A percentile compares a stretch with the other conserved stretches of the same genome.
Conservation (phyloP, 2,113 vertebrate genomes). For the Myanophis thanlyinensis region DNA sequence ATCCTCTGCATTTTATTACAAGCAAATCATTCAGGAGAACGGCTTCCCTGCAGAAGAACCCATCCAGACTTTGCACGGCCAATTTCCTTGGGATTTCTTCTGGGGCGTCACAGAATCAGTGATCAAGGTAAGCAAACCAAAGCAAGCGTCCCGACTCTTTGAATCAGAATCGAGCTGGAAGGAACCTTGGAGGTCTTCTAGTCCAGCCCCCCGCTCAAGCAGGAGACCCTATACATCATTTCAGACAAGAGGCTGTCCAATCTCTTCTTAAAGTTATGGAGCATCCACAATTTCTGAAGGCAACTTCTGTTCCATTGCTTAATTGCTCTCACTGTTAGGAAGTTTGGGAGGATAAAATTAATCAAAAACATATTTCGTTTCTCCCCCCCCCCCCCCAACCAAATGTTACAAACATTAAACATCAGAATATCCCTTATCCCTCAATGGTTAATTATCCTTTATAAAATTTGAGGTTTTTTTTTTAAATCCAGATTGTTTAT, state of each 20-base stretch:
- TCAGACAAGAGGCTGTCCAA: no score
- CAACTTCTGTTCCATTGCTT: no score
- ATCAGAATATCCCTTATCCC: not conserved
- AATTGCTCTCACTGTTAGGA: no score
- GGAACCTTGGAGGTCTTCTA: no score
- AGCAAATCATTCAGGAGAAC: constrained; percentile 77
- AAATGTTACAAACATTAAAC: not conserved
- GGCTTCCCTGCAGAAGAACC: constrained; percentile 78
- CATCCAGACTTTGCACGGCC: constrained; percentile 63
- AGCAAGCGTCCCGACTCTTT: not conserved
- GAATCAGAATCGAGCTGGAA: no score
- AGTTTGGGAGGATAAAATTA: not conserved
- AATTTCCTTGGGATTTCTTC: constrained; percentile 89
- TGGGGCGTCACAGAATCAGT: constrained; percentile 91
- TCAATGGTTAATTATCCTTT: not conserved
- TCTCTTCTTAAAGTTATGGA: no score
- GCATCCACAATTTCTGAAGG: no score
- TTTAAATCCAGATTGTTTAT: not conserved
- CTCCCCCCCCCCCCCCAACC: no score
- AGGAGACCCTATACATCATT: no score
- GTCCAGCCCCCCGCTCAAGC: no score
- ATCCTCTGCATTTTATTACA: constrained; percentile 87
- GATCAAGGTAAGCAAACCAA: constrained; percentile 78
- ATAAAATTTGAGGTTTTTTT: not conserved
- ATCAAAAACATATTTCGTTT: not conserved